These are phyloP conservation scores for Podilymbus podiceps DNA, from an alignment of 2,113 vertebrate genomes.

Conservation along the genomic window DNA sequence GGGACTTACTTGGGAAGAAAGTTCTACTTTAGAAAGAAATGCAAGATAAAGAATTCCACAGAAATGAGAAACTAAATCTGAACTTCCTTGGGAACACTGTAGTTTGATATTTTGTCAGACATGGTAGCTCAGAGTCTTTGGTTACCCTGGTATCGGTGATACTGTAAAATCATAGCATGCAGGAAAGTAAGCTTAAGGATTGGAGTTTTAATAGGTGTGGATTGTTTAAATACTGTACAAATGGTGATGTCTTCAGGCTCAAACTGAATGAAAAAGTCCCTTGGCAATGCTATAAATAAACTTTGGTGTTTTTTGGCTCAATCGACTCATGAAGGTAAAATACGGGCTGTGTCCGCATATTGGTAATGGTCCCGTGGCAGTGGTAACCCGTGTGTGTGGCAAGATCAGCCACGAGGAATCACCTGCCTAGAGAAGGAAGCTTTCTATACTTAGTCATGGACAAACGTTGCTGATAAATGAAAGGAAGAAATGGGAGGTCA, in stretches of 20 bases:
- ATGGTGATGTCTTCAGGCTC: background rate
- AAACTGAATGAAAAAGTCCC: fast-evolving
- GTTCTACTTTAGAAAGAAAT: background rate
- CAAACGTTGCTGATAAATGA: background rate
- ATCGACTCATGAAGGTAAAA: background rate
- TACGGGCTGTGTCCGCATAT: background rate
- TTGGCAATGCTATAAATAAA: background rate
- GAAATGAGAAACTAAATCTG: background rate
- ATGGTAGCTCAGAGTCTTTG: background rate
- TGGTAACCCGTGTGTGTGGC: background rate
- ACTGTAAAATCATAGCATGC: background rate
- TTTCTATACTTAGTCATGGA: background rate
- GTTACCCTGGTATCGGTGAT: background rate
- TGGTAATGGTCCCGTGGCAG: background rate
- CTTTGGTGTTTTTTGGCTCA: background rate
- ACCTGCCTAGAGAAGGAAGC: background rate
- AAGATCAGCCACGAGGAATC: background rate
- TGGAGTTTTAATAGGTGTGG: background rate
- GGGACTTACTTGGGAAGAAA: background rate
- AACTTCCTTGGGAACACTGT: background rate
- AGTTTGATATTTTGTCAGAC: background rate
- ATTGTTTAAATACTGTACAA: background rate
- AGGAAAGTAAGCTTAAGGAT: fast-evolving
- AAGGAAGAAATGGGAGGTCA: background rate
- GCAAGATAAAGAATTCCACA: background rate